Percentiles rank a stretch among this genome's conserved stretches.
These are phyloP conservation scores for Rhinolophus ferrumequinum DNA, from an alignment of 2,113 vertebrate genomes.

Conservation along the genomic window DNA sequence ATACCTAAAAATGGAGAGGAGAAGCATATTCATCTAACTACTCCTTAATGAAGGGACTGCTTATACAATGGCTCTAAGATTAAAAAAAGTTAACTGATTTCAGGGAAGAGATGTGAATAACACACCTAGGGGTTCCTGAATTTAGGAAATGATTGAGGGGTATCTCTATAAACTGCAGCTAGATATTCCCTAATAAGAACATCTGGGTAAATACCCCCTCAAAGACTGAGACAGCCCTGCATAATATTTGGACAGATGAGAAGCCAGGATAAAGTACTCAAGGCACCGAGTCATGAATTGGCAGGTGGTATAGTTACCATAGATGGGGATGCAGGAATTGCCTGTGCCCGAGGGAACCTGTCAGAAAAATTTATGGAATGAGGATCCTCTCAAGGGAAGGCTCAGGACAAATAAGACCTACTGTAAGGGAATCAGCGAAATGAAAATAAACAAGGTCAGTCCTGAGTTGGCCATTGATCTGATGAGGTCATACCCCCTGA, in stretches of 20 bases:
- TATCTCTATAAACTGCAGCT: not conserved
- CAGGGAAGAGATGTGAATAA: not conserved
- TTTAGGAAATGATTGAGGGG: not conserved
- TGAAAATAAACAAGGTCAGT: slow-evolving; percentile 45
- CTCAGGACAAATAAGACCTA: not conserved
- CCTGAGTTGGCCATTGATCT: slow-evolving; percentile 31
- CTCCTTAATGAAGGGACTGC: not conserved
- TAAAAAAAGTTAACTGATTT: not conserved
- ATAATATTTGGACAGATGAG: slow-evolving; percentile 6
- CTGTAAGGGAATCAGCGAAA: not conserved
- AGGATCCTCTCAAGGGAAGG: not conserved
- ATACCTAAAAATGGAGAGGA: not conserved
- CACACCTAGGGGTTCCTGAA: not conserved
- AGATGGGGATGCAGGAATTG: not conserved
- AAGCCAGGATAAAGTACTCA: not conserved
- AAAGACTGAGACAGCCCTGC: not conserved
- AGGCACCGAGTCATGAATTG: not conserved
- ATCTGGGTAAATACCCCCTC: not conserved
- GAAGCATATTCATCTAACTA: not conserved
- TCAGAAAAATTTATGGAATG: slow-evolving; percentile 34
- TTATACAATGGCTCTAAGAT: not conserved
- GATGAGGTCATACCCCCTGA: not conserved
- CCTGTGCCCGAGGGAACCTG: not conserved
- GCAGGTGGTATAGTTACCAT: not conserved
- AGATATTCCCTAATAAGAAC: not conserved